Base-by-base conservation (phyloP, 2,113 vertebrate species). In the Pionites leucogaster region DNA sequence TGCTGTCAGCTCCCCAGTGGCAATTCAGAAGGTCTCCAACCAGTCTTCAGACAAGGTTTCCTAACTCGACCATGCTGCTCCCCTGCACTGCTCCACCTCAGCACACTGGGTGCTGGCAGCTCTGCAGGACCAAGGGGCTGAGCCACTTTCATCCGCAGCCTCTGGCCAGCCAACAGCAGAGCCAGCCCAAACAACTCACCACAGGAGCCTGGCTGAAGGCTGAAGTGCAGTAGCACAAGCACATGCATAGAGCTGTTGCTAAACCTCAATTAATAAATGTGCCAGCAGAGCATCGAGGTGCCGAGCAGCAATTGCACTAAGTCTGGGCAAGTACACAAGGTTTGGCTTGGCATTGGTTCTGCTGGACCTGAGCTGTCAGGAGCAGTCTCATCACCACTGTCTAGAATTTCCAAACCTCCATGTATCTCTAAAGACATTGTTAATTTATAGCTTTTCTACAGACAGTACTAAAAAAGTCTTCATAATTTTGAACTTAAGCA, bases 211-310 rank as follows among this genome's bases (percentile, higher is more conserved):
- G 55, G 14, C n/a, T 70, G 44, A 53, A 92, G 22, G 17, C 7
- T 55, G 52, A 55, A n/a, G 37, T 0, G 0, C 13, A 35, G 7
- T 22, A 53, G 25, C 4, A 1, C 1, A 1, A 85, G 57, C 24
- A 24, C 27, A 23, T 1, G 1, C 20, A 19, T 4, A 37, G 39
- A 76, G 79, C 11, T 50, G 8, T 35, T 31, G 39, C 63, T 71
- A 53, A 64, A 20, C 35, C 20, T 44, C 53, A 8, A 8, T n/a
- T 60, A 76, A 67, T 35, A 68, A 37, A 69, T 0, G 2, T 18
- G 24, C 46, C 35, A n/a, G 18, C 6, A 13, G 57, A 37, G 24
- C 6, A 23, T 3, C 0, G 9, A 39, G 57, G 41, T 11, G 9
- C 24, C 1, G 0, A 60, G 22, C 18, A 94, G 55, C 25, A 52